Conservation (phyloP, 2,888 invertebrate genomes). For the Cheilosia variabilis region DNA sequence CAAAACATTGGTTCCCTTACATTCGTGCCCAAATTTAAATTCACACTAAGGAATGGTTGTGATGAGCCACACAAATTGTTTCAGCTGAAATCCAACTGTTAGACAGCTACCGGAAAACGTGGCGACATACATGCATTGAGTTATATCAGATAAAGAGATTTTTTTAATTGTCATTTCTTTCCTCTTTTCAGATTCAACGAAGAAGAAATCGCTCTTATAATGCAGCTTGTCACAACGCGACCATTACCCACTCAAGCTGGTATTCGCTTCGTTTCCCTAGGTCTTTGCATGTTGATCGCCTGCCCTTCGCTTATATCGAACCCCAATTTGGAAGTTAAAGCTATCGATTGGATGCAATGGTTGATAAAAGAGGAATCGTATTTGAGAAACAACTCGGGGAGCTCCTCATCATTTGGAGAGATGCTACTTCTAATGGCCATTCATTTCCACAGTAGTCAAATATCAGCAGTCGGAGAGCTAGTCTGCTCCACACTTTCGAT, state of each 20-base stretch:
- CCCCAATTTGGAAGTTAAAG: slow-evolving; percentile 91
- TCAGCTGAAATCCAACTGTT: too few species aligned
- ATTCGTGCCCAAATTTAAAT: too few species aligned
- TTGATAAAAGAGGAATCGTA: slow-evolving; percentile 95
- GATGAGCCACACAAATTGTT: too few species aligned
- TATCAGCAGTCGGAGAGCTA: slow-evolving; percentile 95
- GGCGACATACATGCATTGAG: too few species aligned
- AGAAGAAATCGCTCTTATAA: slow-evolving; percentile 93
- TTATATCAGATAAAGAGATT: too few species aligned
- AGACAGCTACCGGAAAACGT: too few species aligned
- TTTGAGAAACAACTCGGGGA: slow-evolving; percentile 93
- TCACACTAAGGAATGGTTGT: too few species aligned
- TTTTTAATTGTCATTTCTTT: neutral
- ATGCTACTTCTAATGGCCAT: slow-evolving; percentile 98
- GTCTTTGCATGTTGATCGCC: slow-evolving; percentile 96
- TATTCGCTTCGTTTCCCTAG: slow-evolving; percentile 95
- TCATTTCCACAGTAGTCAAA: slow-evolving; percentile 97
- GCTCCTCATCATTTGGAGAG: slow-evolving; percentile 96
- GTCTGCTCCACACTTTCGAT: slow-evolving; percentile 97
- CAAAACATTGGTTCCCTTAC: too few species aligned
- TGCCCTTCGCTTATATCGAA: slow-evolving; percentile 93
- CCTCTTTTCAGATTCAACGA: slow-evolving; percentile 89
- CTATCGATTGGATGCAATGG: slow-evolving; percentile 97
- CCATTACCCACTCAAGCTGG: slow-evolving; percentile 96
- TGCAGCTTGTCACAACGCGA: slow-evolving; percentile 93